phyloP scores from a whole-genome alignment of 2,888 invertebrate species.

The Conus canariensis region DNA sequence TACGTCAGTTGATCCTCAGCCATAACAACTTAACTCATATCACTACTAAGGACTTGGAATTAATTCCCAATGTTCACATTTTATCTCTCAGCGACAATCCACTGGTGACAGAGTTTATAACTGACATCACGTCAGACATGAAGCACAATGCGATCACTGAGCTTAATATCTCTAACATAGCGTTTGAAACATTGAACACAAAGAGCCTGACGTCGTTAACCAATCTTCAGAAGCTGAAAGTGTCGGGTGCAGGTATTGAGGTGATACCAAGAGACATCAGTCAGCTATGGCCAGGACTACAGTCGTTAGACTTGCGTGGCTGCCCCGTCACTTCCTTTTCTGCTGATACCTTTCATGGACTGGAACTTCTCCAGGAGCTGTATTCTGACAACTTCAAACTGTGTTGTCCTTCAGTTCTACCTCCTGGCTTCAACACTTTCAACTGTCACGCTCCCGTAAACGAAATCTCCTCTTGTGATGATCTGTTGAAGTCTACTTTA shows the following conservation, averaged over 20 bases:
- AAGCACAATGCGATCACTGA: neutral
- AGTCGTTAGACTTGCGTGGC: neutral
- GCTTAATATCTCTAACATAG: neutral
- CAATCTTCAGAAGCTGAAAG: neutral
- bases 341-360: neutral
- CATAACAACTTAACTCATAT: neutral
- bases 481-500: slow-evolving; percentile 54
- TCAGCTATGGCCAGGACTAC: neutral
- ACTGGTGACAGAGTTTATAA: neutral
- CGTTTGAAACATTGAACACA: neutral
- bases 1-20: neutral
- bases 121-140: neutral
- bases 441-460: slow-evolving; percentile 49
- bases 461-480: slow-evolving; percentile 58
- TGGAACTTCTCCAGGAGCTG: neutral
- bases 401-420: slow-evolving; percentile 7
- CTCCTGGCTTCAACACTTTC: slow-evolving; percentile 5
- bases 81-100: slow-evolving; percentile 24
- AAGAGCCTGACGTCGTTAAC: neutral
- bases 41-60: neutral
- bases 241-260: neutral
- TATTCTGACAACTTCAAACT: neutral
- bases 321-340: neutral
- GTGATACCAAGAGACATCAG: neutral
- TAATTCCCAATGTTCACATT: slow-evolving; percentile 11